Evolutionary conservation across 2,888 invertebrate genomes (phyloP), one percentile per base, ranked within the genome.

Genomic region (Cloeon dipterum): DNA sequence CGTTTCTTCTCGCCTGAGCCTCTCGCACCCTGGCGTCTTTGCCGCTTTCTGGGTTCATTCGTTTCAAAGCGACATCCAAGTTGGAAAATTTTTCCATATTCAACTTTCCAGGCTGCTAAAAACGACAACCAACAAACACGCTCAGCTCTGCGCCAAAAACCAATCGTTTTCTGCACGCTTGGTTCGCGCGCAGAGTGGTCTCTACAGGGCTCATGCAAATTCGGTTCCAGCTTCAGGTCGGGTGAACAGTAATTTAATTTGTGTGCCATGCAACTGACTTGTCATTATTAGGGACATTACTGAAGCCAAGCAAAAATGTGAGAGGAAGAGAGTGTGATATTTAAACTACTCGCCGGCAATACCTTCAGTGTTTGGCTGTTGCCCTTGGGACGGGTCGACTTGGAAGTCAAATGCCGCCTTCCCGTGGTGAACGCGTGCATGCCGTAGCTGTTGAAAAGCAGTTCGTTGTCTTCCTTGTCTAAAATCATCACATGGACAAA

Each of bases 61-160:
- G 59, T 57, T 68, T 70, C 34, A 88, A 70, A 4, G 82, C 85
- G 52, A 86, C 83, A 48, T 82, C 82, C 41, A 88, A 83, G 57
- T 83, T 71, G 35, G 79, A 75, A 56, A 77, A 88, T 55, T 85
- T 83, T 56, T 81, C 82, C 65, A 85, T 63, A 54, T 88, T 85
- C 52, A 88, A 59, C 59, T 85, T 85, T 40, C 86, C 86, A 13
- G 86, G 85, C 70, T 85, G 82, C 69, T 75, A 53, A 20, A 51
- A 42, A 37, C 35, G 34, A 40, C 37, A 41, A 41, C 33, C 33
- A 39, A 39, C 36, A n/a, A n/a, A 36, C 23, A 34, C 34, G 38
- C 33, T 40, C 25, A 37, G 37, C n/a, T n/a, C n/a, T n/a, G n/a
- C n/a, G 26, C n/a, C n/a, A n/a, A n/a, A 26, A n/a, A n/a, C n/a